A percentile compares a stretch with the other conserved stretches of the same genome.
Conservation (phyloP, 2,113 vertebrate genomes). For the Genyomyrus donnyi region DNA sequence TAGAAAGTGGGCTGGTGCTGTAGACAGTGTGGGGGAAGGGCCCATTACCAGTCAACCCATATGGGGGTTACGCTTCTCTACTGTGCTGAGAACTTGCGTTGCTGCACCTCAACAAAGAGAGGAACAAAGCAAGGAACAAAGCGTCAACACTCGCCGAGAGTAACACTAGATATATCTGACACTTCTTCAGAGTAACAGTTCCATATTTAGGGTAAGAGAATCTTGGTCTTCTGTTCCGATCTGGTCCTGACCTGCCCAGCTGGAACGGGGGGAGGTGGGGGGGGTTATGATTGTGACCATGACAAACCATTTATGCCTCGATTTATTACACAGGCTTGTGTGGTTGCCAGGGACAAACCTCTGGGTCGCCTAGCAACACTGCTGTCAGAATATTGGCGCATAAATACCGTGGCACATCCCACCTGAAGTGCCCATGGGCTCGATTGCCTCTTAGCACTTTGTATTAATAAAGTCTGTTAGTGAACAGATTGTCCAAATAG, state of each 20-base stretch:
- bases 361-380: conserved; percentile 10
- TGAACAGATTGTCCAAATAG: neutral
- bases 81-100: neutral
- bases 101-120: neutral
- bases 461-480: neutral
- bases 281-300: neutral
- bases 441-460: neutral
- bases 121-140: neutral
- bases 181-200: neutral
- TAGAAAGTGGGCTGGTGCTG: neutral
- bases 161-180: neutral
- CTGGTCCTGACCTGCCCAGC: neutral
- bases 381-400: neutral
- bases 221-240: neutral
- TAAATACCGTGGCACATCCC: neutral
- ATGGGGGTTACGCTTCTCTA: neutral
- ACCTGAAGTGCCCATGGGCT: neutral
- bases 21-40: neutral
- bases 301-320: neutral
- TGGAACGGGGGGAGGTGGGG: neutral
- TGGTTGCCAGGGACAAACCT: neutral
- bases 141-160: neutral
- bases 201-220: neutral
- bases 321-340: neutral
- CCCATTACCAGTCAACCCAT: neutral